Evolutionary conservation across 1,140 invertebrate genomes (phyloP).

Genomic region (Alviniconcha marisindica): DNA sequence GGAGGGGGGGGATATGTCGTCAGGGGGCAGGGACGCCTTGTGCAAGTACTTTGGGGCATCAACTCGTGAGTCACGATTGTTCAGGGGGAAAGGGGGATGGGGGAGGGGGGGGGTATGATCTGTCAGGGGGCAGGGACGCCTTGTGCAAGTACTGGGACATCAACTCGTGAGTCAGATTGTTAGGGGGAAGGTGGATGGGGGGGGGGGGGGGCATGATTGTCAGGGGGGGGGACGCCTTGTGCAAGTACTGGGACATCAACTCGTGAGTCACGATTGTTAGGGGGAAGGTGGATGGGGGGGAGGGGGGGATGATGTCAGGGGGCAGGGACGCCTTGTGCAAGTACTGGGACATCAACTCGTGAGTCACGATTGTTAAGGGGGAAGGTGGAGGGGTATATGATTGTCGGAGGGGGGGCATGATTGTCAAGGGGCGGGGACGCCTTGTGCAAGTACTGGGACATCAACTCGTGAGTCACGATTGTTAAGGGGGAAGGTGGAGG

Average conservation of each 20-base stretch:
- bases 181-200: no score
- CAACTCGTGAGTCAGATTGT: no score
- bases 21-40: slow-evolving; percentile 68
- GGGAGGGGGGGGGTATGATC: no score
- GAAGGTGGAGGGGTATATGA: neutral
- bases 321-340: slow-evolving; percentile 69
- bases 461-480: slow-evolving; percentile 51
- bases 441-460: slow-evolving; percentile 69
- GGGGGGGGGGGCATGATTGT: no score
- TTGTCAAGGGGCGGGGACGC: slow-evolving; percentile 70
- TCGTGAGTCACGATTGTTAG: slow-evolving; percentile 52
- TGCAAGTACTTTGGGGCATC: slow-evolving; percentile 71
- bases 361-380: slow-evolving; percentile 41
- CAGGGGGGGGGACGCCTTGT: no score
- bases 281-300: slow-evolving; percentile 55
- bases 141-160: no score
- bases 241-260: slow-evolving; percentile 69
- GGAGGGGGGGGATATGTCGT: neutral
- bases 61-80: no score
- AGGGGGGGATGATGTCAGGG: slow-evolving; percentile 61
- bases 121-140: no score
- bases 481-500: neutral
- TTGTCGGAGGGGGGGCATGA: slow-evolving; percentile 57
- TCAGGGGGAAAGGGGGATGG: no score
- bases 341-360: slow-evolving; percentile 67